phyloP scores from a whole-genome alignment of 2,113 vertebrate species.

The Cyprinodon variegatus region DNA sequence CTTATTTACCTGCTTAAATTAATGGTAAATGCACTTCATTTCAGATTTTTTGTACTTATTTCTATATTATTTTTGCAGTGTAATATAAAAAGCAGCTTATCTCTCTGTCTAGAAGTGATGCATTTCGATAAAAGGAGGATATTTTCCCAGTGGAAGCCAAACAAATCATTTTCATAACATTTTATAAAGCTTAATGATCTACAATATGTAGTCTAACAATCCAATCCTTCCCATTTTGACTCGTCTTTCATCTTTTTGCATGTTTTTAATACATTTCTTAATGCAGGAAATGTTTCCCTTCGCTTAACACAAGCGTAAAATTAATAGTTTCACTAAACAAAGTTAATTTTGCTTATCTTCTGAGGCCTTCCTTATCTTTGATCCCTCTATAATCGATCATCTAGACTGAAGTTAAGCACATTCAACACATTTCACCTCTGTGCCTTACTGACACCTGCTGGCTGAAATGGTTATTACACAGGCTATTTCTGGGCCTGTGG shows the following conservation, averaged over 20 bases:
- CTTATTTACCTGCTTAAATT: too few relatives aligned
- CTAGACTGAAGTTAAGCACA: conserved; percentile 19
- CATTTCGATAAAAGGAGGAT: not conserved
- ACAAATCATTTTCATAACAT: not conserved
- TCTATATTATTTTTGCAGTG: not conserved
- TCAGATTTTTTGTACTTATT: too few relatives aligned
- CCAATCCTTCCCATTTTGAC: not conserved
- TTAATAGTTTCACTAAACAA: not conserved
- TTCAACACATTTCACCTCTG: conserved; percentile 16
- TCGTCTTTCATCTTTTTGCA: not conserved
- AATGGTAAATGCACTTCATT: too few relatives aligned
- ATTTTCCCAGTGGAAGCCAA: not conserved
- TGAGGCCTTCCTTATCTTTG: conserved; percentile 7
- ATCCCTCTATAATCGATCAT: not conserved
- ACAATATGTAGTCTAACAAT: not conserved
- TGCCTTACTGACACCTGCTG: conserved; percentile 66
- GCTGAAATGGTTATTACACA: conserved; percentile 12
- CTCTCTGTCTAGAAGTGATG: not conserved
- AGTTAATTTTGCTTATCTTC: not conserved
- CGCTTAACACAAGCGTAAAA: not conserved
- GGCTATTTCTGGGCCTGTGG: not conserved
- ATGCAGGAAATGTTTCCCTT: not conserved
- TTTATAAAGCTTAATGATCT: not conserved
- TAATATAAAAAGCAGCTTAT: not conserved
- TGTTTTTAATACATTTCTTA: not conserved